phyloP scores from a whole-genome alignment of 2,797 vertebrate genomes.

The Gallinago nigripennis region DNA sequence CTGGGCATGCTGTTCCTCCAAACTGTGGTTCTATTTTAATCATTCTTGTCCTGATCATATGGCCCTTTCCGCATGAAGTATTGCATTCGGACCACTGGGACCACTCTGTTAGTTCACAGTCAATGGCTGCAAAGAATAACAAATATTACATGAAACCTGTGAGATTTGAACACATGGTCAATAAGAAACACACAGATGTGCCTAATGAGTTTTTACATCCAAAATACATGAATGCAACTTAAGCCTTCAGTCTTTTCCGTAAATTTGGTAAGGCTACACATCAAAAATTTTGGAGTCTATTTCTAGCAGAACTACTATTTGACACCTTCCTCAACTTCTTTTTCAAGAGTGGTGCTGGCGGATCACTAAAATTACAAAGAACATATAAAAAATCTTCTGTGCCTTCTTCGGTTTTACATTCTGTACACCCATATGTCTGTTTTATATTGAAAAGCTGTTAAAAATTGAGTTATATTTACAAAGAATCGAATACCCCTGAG shows the following conservation, averaged over 20 bases:
- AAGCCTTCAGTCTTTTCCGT: background rate
- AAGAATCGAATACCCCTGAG: background rate
- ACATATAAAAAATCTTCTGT: background rate
- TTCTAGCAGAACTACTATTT: background rate
- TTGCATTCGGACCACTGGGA: slow-evolving; percentile 97
- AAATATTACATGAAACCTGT: fast-evolving
- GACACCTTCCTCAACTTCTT: background rate
- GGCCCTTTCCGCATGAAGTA: slow-evolving; percentile 97
- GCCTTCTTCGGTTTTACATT: background rate
- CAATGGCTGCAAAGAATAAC: slow-evolving; percentile 81
- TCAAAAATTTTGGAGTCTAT: background rate
- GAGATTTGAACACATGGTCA: background rate
- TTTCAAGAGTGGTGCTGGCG: background rate
- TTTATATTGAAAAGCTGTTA: slow-evolving; percentile 16
- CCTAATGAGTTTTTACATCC: background rate
- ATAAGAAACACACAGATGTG: background rate
- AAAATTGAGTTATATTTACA: background rate
- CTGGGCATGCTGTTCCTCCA: slow-evolving; percentile 88
- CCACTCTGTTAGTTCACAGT: slow-evolving; percentile 93
- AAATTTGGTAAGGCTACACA: background rate
- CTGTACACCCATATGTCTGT: background rate
- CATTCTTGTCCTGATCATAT: slow-evolving; percentile 90
- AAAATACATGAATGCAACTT: background rate
- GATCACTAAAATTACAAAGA: background rate
- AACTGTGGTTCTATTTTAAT: slow-evolving; percentile 95